Percentiles rank a stretch among this genome's conserved stretches.
These are phyloP conservation scores for Oncorhynchus kisutch DNA, from an alignment of 2,113 vertebrate species.

Conservation along the genomic window DNA sequence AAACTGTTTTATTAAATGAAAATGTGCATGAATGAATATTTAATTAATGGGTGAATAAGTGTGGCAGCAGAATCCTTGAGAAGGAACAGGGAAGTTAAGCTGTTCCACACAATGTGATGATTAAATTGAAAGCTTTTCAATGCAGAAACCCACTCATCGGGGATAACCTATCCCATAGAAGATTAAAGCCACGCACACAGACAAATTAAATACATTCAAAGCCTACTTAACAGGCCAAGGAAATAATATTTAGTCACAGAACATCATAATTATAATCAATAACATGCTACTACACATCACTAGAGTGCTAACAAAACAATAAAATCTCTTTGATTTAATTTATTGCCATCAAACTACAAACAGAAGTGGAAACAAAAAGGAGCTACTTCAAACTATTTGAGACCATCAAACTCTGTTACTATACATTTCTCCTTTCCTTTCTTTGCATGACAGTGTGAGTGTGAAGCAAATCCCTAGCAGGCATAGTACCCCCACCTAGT, in stretches of 20 bases:
- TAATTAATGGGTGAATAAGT: background rate
- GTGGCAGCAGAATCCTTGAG: background rate
- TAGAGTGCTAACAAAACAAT: too few species aligned
- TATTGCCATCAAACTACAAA: too few species aligned
- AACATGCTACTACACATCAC: too few species aligned
- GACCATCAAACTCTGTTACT: too few species aligned
- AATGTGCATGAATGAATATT: background rate
- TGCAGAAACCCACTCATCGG: background rate
- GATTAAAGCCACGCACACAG: background rate
- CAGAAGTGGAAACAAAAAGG: too few species aligned
- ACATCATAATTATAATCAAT: background rate
- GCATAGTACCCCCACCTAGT: too few species aligned
- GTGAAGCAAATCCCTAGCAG: too few species aligned
- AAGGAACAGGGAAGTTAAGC: background rate
- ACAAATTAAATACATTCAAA: background rate
- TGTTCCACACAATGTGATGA: background rate
- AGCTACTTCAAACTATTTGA: too few species aligned
- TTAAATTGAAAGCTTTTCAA: background rate
- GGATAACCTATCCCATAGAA: background rate
- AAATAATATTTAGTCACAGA: background rate
- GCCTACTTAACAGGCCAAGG: too few species aligned
- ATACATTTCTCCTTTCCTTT: too few species aligned
- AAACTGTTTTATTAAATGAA: slow-evolving; percentile 5
- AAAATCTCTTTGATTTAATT: too few species aligned
- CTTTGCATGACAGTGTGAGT: too few species aligned